Evolutionary conservation across 2,888 invertebrate genomes (phyloP), one percentile per base, ranked within the genome.

Genomic region (Metalampra italica): DNA sequence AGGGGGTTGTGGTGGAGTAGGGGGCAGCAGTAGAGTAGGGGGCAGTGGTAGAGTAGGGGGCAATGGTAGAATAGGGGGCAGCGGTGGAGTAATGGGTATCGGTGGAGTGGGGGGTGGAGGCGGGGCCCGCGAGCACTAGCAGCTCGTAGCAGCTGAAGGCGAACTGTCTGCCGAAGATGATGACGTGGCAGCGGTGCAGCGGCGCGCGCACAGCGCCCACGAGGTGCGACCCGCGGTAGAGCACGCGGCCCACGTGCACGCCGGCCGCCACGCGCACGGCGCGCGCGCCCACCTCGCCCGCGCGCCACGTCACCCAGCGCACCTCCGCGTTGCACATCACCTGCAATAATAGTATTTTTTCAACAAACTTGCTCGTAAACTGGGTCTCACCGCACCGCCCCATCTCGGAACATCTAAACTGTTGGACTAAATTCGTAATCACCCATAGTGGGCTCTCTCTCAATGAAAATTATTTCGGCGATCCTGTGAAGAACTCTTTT

Each of bases 101-200:
- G 22, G 22, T 22, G 5, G 22, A 22, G 22, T 22, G 5, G 5
- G 22, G 3, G 22, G 22, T 22, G 22, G 22, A 22, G 22, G 22
- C 22, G 22, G 22, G 22, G 22, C 22, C 22, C 22, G 39, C 14
- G 29, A 45, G 34, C 2, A 85, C 75, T 5, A 88, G 66, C 0
- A 87, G 64, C 43, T 87, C 87, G 52, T 78, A 88, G 62, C 82
- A 82, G 61, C 78, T 82, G 64, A 87, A 87, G n/a, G 83, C 81
- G 59, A 84, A 82, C 1, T 82, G 81, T 0, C 84, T 64, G 9
- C 75, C 78, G 57, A 75, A 81, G 53, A 87, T 80, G 55, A 83
- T 66, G 41, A 88, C 79, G 57, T 85, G 80, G 56, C 87, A 87
- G 52, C 79, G 63, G 54, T 66, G 60, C 50, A 49, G 40, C 3